A percentile compares a stretch with the other conserved stretches of the same genome.
Conservation (phyloP, 1,140 invertebrate genomes). For the Lucilia cuprina region DNA sequence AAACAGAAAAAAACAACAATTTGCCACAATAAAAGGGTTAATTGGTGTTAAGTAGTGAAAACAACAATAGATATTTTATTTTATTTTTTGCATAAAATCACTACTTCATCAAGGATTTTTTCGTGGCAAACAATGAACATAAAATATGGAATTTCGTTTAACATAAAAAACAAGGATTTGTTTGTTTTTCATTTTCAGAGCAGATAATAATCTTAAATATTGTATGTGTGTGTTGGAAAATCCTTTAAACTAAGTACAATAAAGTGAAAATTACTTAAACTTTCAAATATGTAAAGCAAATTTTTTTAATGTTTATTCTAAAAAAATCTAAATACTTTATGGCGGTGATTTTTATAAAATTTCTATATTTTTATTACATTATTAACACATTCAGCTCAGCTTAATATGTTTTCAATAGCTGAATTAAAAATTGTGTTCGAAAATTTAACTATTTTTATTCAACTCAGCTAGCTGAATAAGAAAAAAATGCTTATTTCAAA, state of each 20-base stretch:
- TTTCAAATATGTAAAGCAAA: no score
- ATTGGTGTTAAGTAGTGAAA: neutral
- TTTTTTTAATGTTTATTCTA: no score
- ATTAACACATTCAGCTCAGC: no score
- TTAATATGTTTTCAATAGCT: no score
- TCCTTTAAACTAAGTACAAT: neutral
- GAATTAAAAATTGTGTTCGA: no score
- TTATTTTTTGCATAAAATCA: neutral
- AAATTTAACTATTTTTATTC: no score
- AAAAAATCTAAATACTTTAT: no score
- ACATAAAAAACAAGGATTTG: neutral
- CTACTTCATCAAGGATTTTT: neutral
- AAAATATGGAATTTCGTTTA: neutral
- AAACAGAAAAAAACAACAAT: neutral
- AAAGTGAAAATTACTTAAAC: no score
- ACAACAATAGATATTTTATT: neutral
- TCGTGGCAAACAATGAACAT: neutral
- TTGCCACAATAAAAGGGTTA: neutral
- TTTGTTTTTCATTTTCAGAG: neutral
- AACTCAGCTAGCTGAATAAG: no score
- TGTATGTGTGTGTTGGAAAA: neutral
- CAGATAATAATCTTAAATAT: neutral
- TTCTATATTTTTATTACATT: no score
- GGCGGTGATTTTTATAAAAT: no score
- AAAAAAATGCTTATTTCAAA: no score